A percentile compares a stretch with the other conserved stretches of the same genome.
Conservation (phyloP, 2,113 vertebrate genomes). For the Oceanodroma tethys region DNA sequence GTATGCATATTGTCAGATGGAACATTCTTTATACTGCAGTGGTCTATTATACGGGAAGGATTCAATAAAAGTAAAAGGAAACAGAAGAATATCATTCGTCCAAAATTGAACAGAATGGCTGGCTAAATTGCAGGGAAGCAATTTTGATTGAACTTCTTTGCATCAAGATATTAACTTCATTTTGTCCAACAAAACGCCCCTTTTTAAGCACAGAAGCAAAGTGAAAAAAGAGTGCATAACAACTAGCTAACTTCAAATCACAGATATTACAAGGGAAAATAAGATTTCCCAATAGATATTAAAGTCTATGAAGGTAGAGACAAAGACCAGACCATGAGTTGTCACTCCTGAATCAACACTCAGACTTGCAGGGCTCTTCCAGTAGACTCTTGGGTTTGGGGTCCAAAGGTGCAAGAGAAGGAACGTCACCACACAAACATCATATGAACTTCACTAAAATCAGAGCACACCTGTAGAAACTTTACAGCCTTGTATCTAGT, state of each 20-base stretch:
- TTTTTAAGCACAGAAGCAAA: not conserved
- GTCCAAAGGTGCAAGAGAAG: not conserved
- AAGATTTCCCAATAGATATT: not conserved
- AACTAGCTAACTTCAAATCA: not conserved
- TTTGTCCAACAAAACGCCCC: not conserved
- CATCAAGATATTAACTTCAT: not conserved
- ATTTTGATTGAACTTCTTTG: not conserved
- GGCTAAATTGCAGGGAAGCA: not conserved
- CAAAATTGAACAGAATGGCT: not conserved
- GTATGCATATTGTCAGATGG: slow-evolving; percentile 9
- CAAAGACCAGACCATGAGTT: not conserved
- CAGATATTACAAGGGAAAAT: not conserved
- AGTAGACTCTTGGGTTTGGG: not conserved
- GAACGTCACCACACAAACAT: accelerated
- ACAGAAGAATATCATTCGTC: not conserved
- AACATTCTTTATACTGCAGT: not conserved
- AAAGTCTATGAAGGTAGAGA: not conserved
- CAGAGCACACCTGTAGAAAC: too few species aligned
- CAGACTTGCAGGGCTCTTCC: not conserved
- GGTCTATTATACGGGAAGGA: not conserved
- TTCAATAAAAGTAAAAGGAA: not conserved
- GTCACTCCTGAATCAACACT: not conserved
- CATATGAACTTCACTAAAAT: not conserved
- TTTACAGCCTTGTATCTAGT: not conserved
- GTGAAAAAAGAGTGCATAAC: not conserved